These are phyloP conservation scores for Conus canariensis DNA, from an alignment of 2,888 invertebrate genomes.

Conservation along the genomic window DNA sequence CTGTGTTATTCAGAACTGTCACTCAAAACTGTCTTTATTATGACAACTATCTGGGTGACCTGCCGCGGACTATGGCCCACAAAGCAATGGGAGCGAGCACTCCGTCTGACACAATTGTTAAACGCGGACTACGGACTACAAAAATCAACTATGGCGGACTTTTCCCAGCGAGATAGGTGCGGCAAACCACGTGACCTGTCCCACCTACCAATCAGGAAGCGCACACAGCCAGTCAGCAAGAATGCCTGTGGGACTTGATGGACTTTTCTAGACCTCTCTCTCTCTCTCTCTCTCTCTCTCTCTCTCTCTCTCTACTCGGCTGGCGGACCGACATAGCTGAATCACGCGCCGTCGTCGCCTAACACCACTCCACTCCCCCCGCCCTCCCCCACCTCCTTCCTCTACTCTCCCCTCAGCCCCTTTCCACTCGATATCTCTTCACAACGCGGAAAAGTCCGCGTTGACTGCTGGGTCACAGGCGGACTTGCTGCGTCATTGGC, in stretches of 20 bases:
- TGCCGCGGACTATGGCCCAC: too few relatives aligned
- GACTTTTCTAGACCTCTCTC: neutral
- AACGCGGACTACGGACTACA: neutral
- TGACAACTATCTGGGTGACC: too few relatives aligned
- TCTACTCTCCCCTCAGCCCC: neutral
- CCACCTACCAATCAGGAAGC: neutral
- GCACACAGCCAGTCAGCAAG: too few relatives aligned
- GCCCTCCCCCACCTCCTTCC: neutral
- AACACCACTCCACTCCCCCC: too few relatives aligned
- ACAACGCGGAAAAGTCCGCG: neutral
- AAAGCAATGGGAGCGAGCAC: too few relatives aligned
- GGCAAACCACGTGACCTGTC: neutral
- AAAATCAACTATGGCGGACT: neutral
- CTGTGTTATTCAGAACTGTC: too few relatives aligned
- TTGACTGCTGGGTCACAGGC: neutral
- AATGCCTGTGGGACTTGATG: neutral
- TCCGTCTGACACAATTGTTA: neutral
- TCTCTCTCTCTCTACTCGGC: neutral
- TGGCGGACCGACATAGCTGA: constrained; percentile 5
- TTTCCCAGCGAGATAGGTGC: neutral
- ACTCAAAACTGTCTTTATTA: too few relatives aligned
- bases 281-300: too few relatives aligned
- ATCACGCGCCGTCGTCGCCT: neutral
- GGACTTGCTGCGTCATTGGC: neutral
- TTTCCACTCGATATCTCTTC: neutral